Percentiles rank a stretch among this genome's conserved stretches.
phyloP scores from a whole-genome alignment of 1,140 invertebrate species.

The Ctenoplectra terminalis region DNA sequence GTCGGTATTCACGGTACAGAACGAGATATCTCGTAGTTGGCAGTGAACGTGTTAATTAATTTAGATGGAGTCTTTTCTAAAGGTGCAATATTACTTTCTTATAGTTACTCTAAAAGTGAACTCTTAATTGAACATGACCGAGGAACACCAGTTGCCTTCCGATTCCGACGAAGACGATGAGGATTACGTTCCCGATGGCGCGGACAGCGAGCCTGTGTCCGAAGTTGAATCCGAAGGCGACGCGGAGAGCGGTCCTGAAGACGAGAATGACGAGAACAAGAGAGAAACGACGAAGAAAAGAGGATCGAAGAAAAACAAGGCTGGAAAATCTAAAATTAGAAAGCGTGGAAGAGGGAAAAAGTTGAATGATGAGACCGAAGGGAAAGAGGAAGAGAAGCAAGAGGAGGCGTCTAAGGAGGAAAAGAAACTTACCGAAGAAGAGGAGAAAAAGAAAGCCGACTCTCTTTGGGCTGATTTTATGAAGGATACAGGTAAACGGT shows the following conservation, averaged over 20 bases:
- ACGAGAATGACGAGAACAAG: slow-evolving; percentile 75
- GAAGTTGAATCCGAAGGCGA: slow-evolving; percentile 77
- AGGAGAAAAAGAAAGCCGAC: slow-evolving; percentile 88
- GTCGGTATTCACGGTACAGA: no score
- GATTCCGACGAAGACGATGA: slow-evolving; percentile 79
- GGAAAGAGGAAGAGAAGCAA: slow-evolving; percentile 56
- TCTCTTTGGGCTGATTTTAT: slow-evolving; percentile 90
- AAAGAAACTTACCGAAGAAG: slow-evolving; percentile 80
- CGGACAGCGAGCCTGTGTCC: slow-evolving; percentile 71
- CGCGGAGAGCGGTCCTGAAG: slow-evolving; percentile 72
- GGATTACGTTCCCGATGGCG: slow-evolving; percentile 77
- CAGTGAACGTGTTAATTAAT: no score
- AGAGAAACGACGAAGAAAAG: slow-evolving; percentile 52
- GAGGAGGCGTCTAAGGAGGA: slow-evolving; percentile 48
- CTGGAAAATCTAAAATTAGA: slow-evolving; percentile 34
- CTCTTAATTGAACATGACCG: slow-evolving; percentile 51
- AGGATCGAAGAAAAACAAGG: slow-evolving; percentile 43
- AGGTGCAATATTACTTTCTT: slow-evolving; percentile 1
- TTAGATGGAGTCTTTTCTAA: no score
- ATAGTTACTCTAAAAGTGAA: slow-evolving; percentile 8
- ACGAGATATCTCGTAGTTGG: no score
- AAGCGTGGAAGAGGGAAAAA: slow-evolving; percentile 42
- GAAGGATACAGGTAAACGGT: slow-evolving; percentile 85
- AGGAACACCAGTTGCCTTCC: slow-evolving; percentile 71
- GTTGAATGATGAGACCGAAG: slow-evolving; percentile 35